Evolutionary conservation across 1,140 invertebrate species (phyloP).

Genomic region (Drosophila ficusphila): DNA sequence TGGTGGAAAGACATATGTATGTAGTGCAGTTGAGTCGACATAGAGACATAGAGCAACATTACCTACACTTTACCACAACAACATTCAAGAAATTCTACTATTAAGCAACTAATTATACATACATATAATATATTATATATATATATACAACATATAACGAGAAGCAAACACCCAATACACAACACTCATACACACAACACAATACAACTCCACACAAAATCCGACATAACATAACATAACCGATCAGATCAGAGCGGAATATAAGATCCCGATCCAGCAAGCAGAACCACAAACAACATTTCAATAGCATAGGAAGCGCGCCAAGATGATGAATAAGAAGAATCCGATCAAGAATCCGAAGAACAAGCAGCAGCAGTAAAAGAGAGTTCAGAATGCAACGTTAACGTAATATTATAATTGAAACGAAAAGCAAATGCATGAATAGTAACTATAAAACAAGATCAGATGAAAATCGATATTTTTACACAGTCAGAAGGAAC

Average conservation of each 20-base stretch:
- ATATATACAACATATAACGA: slow-evolving; percentile 70
- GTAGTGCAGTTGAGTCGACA: slow-evolving; percentile 75
- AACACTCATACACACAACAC: slow-evolving; percentile 38
- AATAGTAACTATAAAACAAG: slow-evolving; percentile 64
- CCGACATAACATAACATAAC: slow-evolving; percentile 24
- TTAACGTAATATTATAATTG: slow-evolving; percentile 49
- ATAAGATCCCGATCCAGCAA: slow-evolving; percentile 40
- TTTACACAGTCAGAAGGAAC: slow-evolving; percentile 78
- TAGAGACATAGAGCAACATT: slow-evolving; percentile 75
- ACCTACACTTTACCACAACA: slow-evolving; percentile 82
- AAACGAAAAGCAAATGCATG: slow-evolving; percentile 51
- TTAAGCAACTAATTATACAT: slow-evolving; percentile 81
- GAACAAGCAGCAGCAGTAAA: slow-evolving; percentile 20
- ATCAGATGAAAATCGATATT: slow-evolving; percentile 76
- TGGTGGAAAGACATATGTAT: slow-evolving; percentile 82
- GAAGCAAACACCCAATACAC: slow-evolving; percentile 37
- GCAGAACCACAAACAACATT: slow-evolving; percentile 38
- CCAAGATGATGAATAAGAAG: slow-evolving; percentile 30
- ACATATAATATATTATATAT: slow-evolving; percentile 82
- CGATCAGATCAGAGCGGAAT: slow-evolving; percentile 22
- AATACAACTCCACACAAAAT: slow-evolving; percentile 14
- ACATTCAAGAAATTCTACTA: slow-evolving; percentile 81
- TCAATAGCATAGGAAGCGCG: slow-evolving; percentile 57
- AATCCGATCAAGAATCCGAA: slow-evolving; percentile 26
- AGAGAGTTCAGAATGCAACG: slow-evolving; percentile 54